Evolutionary conservation across 1,140 invertebrate species (phyloP).

Genomic region (Hyposmocoma kahamanoa): DNA sequence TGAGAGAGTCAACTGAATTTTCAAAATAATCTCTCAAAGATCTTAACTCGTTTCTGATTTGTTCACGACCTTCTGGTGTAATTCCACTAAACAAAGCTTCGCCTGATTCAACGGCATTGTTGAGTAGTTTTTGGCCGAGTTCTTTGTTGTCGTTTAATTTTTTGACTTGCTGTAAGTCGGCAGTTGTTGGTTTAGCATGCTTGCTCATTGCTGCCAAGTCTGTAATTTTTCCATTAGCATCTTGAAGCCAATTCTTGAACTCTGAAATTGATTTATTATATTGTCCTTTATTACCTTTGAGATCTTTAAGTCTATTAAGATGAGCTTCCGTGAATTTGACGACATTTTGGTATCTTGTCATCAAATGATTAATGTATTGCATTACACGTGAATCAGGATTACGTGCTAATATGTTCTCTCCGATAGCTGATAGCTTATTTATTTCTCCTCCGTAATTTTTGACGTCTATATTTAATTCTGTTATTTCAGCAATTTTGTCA

Average conservation of each 20-base stretch:
- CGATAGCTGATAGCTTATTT: constrained; percentile 78
- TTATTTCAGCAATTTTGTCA: constrained; percentile 81
- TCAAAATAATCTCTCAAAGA: constrained; percentile 88
- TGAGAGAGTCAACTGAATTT: constrained; percentile 87
- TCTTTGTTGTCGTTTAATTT: constrained; percentile 83
- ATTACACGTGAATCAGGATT: constrained; percentile 87
- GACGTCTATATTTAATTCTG: constrained; percentile 78
- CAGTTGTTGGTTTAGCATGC: constrained; percentile 79
- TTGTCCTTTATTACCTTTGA: constrained; percentile 78
- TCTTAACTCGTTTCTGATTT: constrained; percentile 87
- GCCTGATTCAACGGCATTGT: constrained; percentile 87
- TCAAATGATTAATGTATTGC: constrained; percentile 86
- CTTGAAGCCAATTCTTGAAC: constrained; percentile 86
- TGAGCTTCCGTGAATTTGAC: constrained; percentile 81
- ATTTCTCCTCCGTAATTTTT: constrained; percentile 79
- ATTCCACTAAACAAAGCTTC: constrained; percentile 91
- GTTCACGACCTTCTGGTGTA: constrained; percentile 88
- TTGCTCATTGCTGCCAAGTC: constrained; percentile 79
- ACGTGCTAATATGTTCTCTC: constrained; percentile 82
- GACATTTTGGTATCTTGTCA: constrained; percentile 84
- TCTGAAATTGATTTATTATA: constrained; percentile 81
- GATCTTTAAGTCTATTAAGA: constrained; percentile 79
- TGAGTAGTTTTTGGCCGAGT: constrained; percentile 84
- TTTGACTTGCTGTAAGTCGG: constrained; percentile 84
- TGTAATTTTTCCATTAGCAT: constrained; percentile 82